Evolutionary conservation across 2,888 invertebrate genomes (phyloP), one percentile per base, ranked within the genome.

Genomic region (Ecliptopera silaceata): DNA sequence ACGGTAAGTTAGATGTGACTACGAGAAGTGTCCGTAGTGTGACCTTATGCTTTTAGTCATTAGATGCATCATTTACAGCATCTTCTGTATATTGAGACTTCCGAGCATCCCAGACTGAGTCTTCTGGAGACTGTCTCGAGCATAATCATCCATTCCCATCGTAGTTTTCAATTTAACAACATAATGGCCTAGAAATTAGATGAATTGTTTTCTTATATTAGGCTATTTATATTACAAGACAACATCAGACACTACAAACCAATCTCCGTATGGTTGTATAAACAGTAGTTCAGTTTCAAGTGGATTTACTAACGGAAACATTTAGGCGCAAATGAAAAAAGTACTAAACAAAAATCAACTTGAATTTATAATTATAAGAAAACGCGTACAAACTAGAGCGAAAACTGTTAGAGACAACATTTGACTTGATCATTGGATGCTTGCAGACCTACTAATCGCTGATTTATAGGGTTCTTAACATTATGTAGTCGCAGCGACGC

Each of bases 1-100:
- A 85, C 86, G 90, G 90, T 91, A 91, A 91, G 90, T 91, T 84
- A 79, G 81, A 81, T 83, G 82, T 84, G 75, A 77, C 74, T 71
- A 74, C 75, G 75, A 70, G 71, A 72, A 79, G 71, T 75, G 79
- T 81, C 55, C 61, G 87, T 87, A 88, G 88, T 86, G 77, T 83
- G 81, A 76, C 79, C 75, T 79, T 84, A 56, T 72, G 77, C 88
- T 88, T 77, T 84, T 90, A 89, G 88, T 77, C 59, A 70, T 78
- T 89, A 89, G 88, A 83, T 70, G 77, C 82, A 86, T 88, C 84
- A 86, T 82, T 66, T 73, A 77, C 66, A 76, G 80, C 80, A 86
- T 86, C 75, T 72, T 75, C 75, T 75, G 75, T 72, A 59, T 60
- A 69, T 66, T 74, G 70, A 70, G 77, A 83, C 75, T 67, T 75